Percentiles rank a stretch among this genome's conserved stretches.
phyloP scores from a whole-genome alignment of 2,888 invertebrate genomes.

The Lasioglossum lativentre region DNA sequence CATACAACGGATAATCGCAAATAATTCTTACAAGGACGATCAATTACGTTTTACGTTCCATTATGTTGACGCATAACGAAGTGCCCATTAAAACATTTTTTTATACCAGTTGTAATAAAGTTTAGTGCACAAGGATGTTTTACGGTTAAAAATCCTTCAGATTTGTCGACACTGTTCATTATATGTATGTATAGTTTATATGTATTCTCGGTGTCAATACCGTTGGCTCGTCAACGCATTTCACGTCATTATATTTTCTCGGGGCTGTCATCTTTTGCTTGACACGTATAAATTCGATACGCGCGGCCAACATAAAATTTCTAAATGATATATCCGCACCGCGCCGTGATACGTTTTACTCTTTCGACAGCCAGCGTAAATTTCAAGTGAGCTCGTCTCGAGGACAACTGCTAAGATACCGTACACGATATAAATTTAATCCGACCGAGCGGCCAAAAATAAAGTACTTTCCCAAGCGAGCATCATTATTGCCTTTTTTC shows the following conservation, averaged over 20 bases:
- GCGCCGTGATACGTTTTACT: not conserved
- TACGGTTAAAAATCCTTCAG: no score
- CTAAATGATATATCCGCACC: not conserved
- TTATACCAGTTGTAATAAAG: not conserved
- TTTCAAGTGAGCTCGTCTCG: slow-evolving; percentile 12
- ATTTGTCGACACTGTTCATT: not conserved
- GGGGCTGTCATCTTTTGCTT: not conserved
- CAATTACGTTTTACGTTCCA: not conserved
- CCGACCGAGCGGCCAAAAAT: slow-evolving; percentile 2
- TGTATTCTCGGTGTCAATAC: not conserved
- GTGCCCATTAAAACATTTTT: not conserved
- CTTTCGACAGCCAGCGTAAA: not conserved
- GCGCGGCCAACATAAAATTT: not conserved
- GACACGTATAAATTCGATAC: not conserved
- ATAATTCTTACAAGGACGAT: not conserved
- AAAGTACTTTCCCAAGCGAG: not conserved
- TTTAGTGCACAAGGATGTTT: not conserved
- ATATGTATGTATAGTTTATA: not conserved
- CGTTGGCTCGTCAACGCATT: not conserved
- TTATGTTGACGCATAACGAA: not conserved
- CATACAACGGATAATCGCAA: not conserved
- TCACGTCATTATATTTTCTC: not conserved
- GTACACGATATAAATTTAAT: slow-evolving; percentile 23
- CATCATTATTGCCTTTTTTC: slow-evolving; percentile 9
- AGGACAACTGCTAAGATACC: slow-evolving; percentile 20